Conservation (phyloP, 2,888 invertebrate species). For the Lepidocyrtinus sp. region DNA sequence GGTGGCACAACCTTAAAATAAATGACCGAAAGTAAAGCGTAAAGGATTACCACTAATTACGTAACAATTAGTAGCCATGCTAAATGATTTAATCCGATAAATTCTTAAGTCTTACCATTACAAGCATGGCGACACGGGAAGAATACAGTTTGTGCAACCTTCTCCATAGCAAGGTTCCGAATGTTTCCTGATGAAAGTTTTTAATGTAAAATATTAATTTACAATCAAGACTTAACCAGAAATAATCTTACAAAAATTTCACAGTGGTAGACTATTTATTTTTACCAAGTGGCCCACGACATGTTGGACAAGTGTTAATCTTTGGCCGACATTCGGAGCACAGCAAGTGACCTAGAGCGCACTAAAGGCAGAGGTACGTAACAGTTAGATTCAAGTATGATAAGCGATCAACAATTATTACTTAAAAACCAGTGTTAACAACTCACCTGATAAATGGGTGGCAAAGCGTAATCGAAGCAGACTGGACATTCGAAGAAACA, state of each 20-base stretch:
- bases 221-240: neutral
- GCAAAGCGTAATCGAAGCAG: slow-evolving; percentile 99
- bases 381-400: too few species aligned
- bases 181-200: slow-evolving; percentile 96
- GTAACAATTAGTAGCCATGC: too few species aligned
- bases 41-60: too few species aligned
- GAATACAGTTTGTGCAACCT: slow-evolving; percentile 97
- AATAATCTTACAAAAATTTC: too few species aligned
- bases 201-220: too few species aligned
- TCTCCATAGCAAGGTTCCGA: slow-evolving; percentile 99
- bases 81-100: too few species aligned
- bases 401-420: too few species aligned
- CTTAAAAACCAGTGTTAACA: too few species aligned
- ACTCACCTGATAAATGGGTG: slow-evolving; percentile 81
- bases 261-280: too few species aligned
- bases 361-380: slow-evolving; percentile 75
- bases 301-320: slow-evolving; percentile 78
- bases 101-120: slow-evolving; percentile 77
- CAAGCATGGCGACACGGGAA: slow-evolving; percentile 99
- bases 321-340: slow-evolving; percentile 77
- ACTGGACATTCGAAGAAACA: slow-evolving; percentile 96
- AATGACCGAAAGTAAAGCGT: neutral
- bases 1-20: slow-evolving; percentile 81
- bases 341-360: slow-evolving; percentile 78
- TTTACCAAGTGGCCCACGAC: slow-evolving; percentile 77